A percentile compares a stretch with the other conserved stretches of the same genome.
Evolutionary conservation across 2,113 vertebrate species (phyloP).

Genomic region (Etheostoma spectabile): DNA sequence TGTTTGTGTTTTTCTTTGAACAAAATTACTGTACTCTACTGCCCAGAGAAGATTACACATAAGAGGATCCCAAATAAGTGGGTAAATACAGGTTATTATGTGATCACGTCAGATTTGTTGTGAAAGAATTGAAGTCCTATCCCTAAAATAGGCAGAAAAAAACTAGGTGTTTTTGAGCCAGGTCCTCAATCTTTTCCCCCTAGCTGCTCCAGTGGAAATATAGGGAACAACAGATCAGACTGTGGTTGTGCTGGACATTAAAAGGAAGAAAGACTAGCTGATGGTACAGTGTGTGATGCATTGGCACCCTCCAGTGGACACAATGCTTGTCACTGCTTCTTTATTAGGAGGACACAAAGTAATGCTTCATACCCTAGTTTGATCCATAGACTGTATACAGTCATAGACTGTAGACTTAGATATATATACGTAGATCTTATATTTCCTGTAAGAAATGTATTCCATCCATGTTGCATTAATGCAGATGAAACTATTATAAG

Average conservation of each 20-base stretch:
- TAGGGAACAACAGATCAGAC: background rate
- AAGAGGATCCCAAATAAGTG: constrained; percentile 15
- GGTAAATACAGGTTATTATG: constrained; percentile 13
- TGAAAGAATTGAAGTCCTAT: background rate
- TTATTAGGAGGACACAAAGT: background rate
- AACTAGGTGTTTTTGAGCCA: background rate
- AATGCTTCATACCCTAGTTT: background rate
- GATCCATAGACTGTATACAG: too few relatives aligned
- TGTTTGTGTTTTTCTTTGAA: constrained; percentile 16
- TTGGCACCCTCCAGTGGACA: constrained; percentile 62
- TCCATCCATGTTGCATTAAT: background rate
- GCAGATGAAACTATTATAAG: background rate
- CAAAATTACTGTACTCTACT: constrained; percentile 1
- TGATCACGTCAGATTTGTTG: background rate
- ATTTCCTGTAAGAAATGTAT: background rate
- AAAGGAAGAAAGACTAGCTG: background rate
- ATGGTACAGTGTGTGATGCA: background rate
- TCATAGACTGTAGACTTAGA: too few relatives aligned
- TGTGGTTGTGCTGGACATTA: constrained; percentile 3
- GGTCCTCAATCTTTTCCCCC: background rate
- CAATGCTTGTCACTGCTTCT: background rate
- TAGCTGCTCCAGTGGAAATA: background rate
- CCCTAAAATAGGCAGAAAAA: constrained; percentile 1
- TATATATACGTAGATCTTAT: too few relatives aligned
- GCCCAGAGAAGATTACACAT: background rate